Evolutionary conservation across 1,140 invertebrate species (phyloP).

Genomic region (Scaptomyza montana): DNA sequence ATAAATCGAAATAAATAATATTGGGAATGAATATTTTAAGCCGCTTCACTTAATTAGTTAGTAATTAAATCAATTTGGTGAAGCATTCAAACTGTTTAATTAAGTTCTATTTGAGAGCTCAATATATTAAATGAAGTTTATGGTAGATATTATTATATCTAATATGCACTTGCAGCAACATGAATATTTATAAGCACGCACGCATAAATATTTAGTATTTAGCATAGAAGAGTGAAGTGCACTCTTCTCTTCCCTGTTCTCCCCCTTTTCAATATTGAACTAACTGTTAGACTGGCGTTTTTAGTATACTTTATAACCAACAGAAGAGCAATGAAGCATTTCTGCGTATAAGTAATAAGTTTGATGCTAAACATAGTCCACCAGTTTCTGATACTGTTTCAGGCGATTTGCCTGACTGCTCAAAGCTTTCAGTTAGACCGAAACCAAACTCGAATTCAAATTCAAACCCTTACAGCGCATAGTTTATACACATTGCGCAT

Average conservation of each 20-base stretch:
- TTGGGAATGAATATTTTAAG: no score
- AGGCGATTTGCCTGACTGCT: conserved; percentile 30
- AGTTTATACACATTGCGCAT: conserved; percentile 26
- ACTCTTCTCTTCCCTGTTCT: not conserved
- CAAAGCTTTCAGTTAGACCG: conserved; percentile 39
- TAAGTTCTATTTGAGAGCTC: not conserved
- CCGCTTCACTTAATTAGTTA: no score
- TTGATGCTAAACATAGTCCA: conserved; percentile 2
- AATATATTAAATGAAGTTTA: not conserved
- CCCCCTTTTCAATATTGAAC: not conserved
- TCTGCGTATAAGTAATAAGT: conserved; percentile 44
- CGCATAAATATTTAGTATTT: no score
- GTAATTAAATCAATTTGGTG: not conserved
- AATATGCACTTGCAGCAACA: conserved; percentile 1
- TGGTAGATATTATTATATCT: not conserved
- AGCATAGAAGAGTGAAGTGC: no score
- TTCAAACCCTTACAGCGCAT: not conserved
- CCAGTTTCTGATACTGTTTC: conserved; percentile 7
- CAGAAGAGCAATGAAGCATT: conserved; percentile 3
- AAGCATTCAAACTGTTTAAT: not conserved
- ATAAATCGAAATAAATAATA: no score
- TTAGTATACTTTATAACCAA: not conserved
- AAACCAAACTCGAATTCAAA: not conserved
- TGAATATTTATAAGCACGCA: conserved; percentile 12
- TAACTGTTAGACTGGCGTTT: not conserved